Evolutionary conservation across 2,888 invertebrate genomes (phyloP), one percentile per base, ranked within the genome.

Genomic region (Lasioglossum morio): DNA sequence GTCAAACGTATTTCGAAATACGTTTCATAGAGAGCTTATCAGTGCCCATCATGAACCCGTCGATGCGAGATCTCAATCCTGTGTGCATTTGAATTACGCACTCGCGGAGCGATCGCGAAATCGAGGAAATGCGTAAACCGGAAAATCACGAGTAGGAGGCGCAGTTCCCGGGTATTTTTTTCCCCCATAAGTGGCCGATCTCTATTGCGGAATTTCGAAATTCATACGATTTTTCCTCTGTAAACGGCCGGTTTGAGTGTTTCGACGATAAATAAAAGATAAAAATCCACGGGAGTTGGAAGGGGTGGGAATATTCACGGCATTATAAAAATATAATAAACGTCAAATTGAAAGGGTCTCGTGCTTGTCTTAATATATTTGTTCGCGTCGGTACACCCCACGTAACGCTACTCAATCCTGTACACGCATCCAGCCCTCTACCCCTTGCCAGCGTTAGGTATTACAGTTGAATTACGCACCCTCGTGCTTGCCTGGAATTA

Each of bases 391-490:
- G 69, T 72, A 70, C 81, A 70, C 74, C 81, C 77, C 77, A 16
- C 30, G 37, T 60, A 53, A 34, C 37, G 63, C 37, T 37, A 60
- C 74, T 69, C 69, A 23, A 69, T 34, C 60, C 74, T 69, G 16
- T 72, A 40, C 46, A 78, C 70, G 23, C 60, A 37, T 10, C 40
- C 53, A 27, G 16, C 34, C 16, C 16, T 27, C 91, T 89, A 88
- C 89, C 90, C 90, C 87, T 89, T 89, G 91, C 90, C 90, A 89
- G 84, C 90, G 90, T 90, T 91, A 88, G 91, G 89, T 93, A 60
- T 60, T 66, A 92, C 90, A 91, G 92, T 90, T 93, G 93, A 93
- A 93, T 94, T 93, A 93, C 94, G 92, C 94, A 93, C 92, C 92
- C 91, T 85, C 88, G 89, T 92, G 92, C 77, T 75, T 83, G 80